Evolutionary conservation across 2,113 vertebrate genomes (phyloP).

Genomic region (Chloropsis hardwickii): DNA sequence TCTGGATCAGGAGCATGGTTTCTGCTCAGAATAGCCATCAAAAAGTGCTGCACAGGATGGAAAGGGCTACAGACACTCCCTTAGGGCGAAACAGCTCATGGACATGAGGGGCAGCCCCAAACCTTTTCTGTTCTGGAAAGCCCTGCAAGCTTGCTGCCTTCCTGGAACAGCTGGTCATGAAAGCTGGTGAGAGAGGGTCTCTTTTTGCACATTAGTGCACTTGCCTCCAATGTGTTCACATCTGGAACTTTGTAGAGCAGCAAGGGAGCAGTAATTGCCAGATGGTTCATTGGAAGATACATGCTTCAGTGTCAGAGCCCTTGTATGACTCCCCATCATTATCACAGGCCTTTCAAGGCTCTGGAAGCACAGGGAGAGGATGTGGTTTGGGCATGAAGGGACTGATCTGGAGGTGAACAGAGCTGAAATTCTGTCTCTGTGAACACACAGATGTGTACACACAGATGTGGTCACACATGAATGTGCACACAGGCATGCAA

Average conservation of each 20-base stretch:
- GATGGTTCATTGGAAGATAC: neutral
- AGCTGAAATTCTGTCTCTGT: neutral
- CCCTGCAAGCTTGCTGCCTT: neutral
- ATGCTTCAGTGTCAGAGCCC: neutral
- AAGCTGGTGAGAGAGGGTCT: neutral
- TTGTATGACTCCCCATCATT: neutral
- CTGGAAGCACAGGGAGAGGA: neutral
- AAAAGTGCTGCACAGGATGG: neutral
- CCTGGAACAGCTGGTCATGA: neutral
- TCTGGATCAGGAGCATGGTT: neutral
- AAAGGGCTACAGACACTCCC: neutral
- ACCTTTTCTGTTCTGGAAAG: neutral
- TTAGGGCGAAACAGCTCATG: neutral
- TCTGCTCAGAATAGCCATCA: neutral
- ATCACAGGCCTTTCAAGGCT: neutral
- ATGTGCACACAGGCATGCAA: rapidly evolving
- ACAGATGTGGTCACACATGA: neutral
- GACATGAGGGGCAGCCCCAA: neutral
- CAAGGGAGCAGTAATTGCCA: neutral
- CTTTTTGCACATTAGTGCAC: neutral
- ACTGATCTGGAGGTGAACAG: neutral
- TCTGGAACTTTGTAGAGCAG: neutral
- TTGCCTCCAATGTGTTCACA: neutral
- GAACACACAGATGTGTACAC: rapidly evolving
- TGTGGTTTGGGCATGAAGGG: neutral